phyloP scores from a whole-genome alignment of 2,888 invertebrate genomes.

The Adineta ricciae region DNA sequence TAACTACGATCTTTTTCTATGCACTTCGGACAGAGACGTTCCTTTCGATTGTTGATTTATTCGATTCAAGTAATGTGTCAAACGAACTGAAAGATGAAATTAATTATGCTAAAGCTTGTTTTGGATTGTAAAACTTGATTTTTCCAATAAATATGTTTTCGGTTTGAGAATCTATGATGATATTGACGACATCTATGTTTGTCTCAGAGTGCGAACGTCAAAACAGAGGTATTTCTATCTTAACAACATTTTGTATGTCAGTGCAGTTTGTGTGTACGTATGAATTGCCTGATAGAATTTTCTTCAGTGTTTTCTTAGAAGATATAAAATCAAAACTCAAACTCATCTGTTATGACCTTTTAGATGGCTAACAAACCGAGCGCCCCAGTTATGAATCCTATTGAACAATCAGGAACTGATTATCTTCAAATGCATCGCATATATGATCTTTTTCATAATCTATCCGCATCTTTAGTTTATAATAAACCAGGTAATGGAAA shows the following conservation, averaged over 20 bases:
- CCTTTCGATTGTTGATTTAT: neutral
- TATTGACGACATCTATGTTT: neutral
- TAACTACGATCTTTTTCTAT: neutral
- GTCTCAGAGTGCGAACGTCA: neutral
- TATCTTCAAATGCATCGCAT: conserved; percentile 43
- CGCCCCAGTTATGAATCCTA: neutral
- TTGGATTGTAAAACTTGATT: neutral
- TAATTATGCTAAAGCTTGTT: neutral
- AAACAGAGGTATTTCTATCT: neutral
- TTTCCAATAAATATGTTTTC: too few relatives aligned
- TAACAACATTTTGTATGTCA: neutral
- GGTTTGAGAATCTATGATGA: neutral
- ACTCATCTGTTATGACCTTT: too few relatives aligned
- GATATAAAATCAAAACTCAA: too few relatives aligned
- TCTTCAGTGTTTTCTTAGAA: too few relatives aligned
- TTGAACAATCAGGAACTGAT: conserved; percentile 39
- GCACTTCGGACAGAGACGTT: neutral
- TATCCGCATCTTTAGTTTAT: conserved; percentile 45
- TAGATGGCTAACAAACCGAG: neutral
- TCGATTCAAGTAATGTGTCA: neutral
- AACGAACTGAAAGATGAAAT: neutral
- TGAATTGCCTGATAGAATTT: too few relatives aligned
- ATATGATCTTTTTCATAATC: conserved; percentile 43
- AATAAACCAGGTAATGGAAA: conserved; percentile 41
- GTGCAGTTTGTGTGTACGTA: too few relatives aligned